Base-by-base conservation (phyloP, 1,140 invertebrate species). In the Camponotus vicinus region DNA sequence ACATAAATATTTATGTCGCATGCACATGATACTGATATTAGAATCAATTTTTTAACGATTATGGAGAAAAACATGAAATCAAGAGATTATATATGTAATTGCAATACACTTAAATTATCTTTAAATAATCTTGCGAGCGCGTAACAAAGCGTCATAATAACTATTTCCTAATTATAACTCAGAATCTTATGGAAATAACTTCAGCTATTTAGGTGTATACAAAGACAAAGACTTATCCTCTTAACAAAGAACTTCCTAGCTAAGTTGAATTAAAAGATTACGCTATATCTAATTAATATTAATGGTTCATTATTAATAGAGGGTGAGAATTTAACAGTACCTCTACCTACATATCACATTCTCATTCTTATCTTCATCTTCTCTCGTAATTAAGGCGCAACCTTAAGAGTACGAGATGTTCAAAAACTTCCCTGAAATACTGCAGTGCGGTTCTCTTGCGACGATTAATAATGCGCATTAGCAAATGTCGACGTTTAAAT, bases 281-380 rank as follows among this genome's bases (percentile, higher is more conserved):
- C 55, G 66, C 59, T 67, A 52, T 4, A 76, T 57, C 67, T 67
- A 57, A 78, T 86, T 91, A 76, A 90, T 67, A 88, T 84, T 86
- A 88, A 80, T 78, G 34, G 18, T 37, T 55, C 40, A n/a, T n/a
- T 75, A 52, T 11, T 42, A 49, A 63, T 63, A 42, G 59, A 89
- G 69, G 67, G 55, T 76, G 87, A 86, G 76, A 89, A 89, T 78
- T 64, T 86, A 89, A 89, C 84, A 73, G 77, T 82, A 88, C 40
- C 9, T 61, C 27, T 86, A 69, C 66, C 71, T 55, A 69, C 73
- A 73, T 80, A 55, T 84, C 69, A 42, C 34, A 59, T 76, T 42
- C 42, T 37, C 57, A 71, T 55, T 78, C 84, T 64, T 77, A 42
- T 71, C 42, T 83, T 57, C 32, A 73, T 73, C 70, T 78, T 0